Evolutionary conservation across 1,140 invertebrate genomes (phyloP).

Genomic region (Dufourea novaeangliae): DNA sequence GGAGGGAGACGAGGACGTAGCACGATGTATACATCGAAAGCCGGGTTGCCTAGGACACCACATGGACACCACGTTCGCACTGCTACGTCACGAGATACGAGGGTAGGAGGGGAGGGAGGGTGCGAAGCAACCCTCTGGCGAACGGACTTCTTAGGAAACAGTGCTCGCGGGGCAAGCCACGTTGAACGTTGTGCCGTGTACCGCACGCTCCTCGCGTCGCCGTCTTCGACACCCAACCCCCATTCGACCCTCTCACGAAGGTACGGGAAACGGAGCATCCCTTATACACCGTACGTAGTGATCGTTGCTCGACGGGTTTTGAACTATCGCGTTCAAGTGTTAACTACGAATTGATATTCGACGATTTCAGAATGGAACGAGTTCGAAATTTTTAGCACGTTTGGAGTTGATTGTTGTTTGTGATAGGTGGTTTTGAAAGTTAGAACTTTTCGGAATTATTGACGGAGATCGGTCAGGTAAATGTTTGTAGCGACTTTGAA

Average conservation of each 20-base stretch:
- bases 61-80: slow-evolving; percentile 51
- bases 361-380: no score
- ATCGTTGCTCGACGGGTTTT: neutral
- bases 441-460: no score
- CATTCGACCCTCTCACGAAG: slow-evolving; percentile 3
- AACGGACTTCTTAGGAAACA: slow-evolving; percentile 47
- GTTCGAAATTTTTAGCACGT: no score
- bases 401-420: no score
- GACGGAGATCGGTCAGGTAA: no score
- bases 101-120: slow-evolving; percentile 45
- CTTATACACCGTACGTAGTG: neutral
- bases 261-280: slow-evolving; percentile 10
- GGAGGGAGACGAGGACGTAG: neutral
- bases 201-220: slow-evolving; percentile 17
- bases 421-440: no score
- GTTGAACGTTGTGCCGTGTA: slow-evolving; percentile 42
- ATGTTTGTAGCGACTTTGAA: no score
- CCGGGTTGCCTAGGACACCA: slow-evolving; percentile 65
- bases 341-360: no score
- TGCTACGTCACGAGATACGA: slow-evolving; percentile 46
- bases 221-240: neutral
- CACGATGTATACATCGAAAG: slow-evolving; percentile 26
- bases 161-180: slow-evolving; percentile 55
- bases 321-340: no score
- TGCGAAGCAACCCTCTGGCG: slow-evolving; percentile 47